These are phyloP conservation scores for Dendrophyllia cribrosa DNA, from an alignment of 64 coral and sea anemone genomes.

Conservation along the genomic window DNA sequence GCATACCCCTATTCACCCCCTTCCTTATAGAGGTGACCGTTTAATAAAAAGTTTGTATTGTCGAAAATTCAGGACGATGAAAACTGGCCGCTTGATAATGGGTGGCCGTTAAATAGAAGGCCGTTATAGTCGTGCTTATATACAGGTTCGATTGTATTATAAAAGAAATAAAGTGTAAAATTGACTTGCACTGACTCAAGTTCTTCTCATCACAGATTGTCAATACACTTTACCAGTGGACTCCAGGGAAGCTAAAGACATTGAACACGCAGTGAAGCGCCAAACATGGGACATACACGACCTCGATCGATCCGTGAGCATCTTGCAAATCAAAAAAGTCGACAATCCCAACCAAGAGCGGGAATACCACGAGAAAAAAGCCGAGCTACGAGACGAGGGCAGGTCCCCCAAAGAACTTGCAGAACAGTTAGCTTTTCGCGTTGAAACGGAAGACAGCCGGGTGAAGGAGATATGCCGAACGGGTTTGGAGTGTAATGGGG, in stretches of 20 bases:
- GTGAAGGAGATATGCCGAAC: conserved; percentile 70
- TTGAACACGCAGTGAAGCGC: conserved; percentile 31
- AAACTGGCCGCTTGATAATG: too few relatives aligned
- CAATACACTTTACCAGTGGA: conserved; percentile 63
- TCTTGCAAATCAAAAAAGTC: conserved; percentile 68
- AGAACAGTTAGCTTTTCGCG: conserved; percentile 65
- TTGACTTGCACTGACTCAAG: too few relatives aligned
- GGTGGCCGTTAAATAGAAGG: too few relatives aligned
- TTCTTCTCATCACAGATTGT: conserved; percentile 49
- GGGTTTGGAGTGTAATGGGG: conserved; percentile 68
- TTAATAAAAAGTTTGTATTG: too few relatives aligned
- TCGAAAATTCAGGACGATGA: too few relatives aligned
- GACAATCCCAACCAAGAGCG: conserved; percentile 61
- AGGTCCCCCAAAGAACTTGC: conserved; percentile 65
- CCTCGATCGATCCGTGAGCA: conserved; percentile 43
- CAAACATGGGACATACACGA: conserved; percentile 60
- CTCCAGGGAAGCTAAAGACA: conserved; percentile 83
- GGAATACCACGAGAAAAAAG: conserved; percentile 68
- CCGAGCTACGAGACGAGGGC: conserved; percentile 59
- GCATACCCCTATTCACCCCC: too few relatives aligned
- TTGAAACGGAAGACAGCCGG: conserved; percentile 20
- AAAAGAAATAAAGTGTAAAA: too few relatives aligned
- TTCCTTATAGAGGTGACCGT: too few relatives aligned
- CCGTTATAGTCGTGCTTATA: too few relatives aligned
- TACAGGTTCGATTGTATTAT: too few relatives aligned